Percentiles rank a stretch among this genome's conserved stretches.
Evolutionary conservation across 2,797 vertebrate genomes (phyloP).

Genomic region (Neoniphon sammara): DNA sequence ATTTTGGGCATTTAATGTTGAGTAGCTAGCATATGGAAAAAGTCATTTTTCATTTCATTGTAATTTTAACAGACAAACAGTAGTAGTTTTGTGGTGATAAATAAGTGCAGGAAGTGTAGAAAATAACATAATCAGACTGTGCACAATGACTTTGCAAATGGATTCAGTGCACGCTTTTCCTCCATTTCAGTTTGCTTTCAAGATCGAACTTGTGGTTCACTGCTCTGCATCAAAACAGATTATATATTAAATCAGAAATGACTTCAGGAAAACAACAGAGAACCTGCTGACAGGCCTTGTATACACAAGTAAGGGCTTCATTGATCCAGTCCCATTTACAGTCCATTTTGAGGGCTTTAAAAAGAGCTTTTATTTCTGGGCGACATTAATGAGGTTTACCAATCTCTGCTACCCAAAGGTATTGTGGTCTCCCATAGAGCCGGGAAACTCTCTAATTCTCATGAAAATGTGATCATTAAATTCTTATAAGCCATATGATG

Average conservation of each 20-base stretch:
- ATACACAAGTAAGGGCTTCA: slow-evolving; percentile 59
- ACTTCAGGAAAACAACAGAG: slow-evolving; percentile 65
- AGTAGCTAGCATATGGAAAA: no score
- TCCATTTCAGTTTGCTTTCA: slow-evolving; percentile 20
- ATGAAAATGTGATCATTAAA: slow-evolving; percentile 37
- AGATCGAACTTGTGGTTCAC: slow-evolving; percentile 25
- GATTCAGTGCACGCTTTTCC: slow-evolving; percentile 36
- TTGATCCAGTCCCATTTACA: slow-evolving; percentile 46
- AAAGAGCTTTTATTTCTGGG: slow-evolving; percentile 37
- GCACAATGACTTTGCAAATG: slow-evolving; percentile 33
- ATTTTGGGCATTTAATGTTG: no score
- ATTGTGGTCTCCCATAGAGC: slow-evolving; percentile 20
- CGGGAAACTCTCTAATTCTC: slow-evolving; percentile 30
- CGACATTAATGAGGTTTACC: slow-evolving; percentile 57
- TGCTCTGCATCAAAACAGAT: slow-evolving; percentile 61
- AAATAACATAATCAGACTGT: slow-evolving; percentile 1
- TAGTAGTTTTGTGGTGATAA: no score
- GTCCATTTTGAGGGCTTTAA: slow-evolving; percentile 43
- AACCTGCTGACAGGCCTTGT: slow-evolving; percentile 60
- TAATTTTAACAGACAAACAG: no score
- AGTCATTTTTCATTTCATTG: no score
- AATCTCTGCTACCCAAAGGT: slow-evolving; percentile 37
- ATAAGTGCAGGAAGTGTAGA: background rate
- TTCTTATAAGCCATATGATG: slow-evolving; percentile 22
- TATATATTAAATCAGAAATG: slow-evolving; percentile 67